Evolutionary conservation across 64 coral and sea anemone genomes (phyloP).

Genomic region (Stichodactyla mertensii): DNA sequence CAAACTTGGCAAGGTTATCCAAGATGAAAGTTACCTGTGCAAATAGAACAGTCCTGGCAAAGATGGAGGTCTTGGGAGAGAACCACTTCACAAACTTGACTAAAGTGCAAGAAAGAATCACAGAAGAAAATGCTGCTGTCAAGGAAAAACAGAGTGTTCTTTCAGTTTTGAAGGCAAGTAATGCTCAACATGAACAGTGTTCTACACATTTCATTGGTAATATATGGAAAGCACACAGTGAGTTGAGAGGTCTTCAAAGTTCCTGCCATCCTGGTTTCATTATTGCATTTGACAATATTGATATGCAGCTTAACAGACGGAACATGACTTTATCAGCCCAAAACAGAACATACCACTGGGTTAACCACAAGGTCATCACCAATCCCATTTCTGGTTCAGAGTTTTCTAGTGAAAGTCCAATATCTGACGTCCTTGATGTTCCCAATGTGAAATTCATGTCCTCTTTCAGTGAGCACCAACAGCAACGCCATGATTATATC

Average conservation of each 20-base stretch:
- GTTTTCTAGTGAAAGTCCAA: conserved; percentile 19
- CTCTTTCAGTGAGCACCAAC: conserved; percentile 24
- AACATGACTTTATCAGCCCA: conserved; percentile 63
- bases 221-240: background rate
- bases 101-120: background rate
- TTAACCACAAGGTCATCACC: conserved; percentile 50
- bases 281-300: conserved; percentile 24
- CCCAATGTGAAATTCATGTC: conserved; percentile 55
- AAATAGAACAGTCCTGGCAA: background rate
- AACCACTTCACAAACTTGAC: background rate
- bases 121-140: background rate
- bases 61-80: background rate
- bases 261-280: conserved; percentile 49
- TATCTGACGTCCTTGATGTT: conserved; percentile 27
- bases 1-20: background rate
- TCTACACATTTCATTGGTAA: background rate
- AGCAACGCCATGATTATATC: conserved; percentile 13
- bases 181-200: background rate
- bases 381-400: conserved; percentile 45
- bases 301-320: conserved; percentile 4
- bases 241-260: background rate
- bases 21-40: background rate
- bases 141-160: background rate
- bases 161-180: background rate
- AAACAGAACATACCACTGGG: conserved; percentile 60